Conservation (phyloP, 2,888 invertebrate genomes). For the Oscheius sp. region DNA sequence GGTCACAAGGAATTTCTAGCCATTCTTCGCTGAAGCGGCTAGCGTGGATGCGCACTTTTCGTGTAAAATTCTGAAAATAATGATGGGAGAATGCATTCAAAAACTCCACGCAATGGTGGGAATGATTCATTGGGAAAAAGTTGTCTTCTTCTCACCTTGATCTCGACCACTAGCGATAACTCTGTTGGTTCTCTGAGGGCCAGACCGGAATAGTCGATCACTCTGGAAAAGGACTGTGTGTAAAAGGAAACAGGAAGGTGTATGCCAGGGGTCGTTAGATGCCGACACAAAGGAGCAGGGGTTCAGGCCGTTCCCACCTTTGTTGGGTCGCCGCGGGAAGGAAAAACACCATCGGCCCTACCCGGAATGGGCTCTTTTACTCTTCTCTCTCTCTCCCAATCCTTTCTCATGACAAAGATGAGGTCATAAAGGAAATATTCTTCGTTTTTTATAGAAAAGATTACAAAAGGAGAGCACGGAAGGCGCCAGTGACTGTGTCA, state of each 20-base stretch:
- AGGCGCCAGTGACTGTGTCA: no score
- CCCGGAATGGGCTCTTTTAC: constrained; percentile 1
- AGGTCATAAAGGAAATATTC: no score
- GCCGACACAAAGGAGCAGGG: constrained; percentile 21
- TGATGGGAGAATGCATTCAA: no score
- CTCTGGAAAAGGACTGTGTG: constrained; percentile 40
- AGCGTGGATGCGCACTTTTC: constrained; percentile 32
- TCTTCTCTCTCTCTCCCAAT: no score
- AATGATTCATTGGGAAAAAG: constrained; percentile 6
- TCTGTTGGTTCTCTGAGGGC: constrained; percentile 44
- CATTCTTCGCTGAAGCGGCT: constrained; percentile 48
- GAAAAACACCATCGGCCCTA: neutral
- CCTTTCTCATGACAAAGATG: neutral
- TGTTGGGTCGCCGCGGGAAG: constrained; percentile 7
- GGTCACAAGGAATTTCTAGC: constrained; percentile 53
- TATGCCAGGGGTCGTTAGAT: neutral
- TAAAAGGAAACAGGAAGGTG: constrained; percentile 5
- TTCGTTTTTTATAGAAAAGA: no score
- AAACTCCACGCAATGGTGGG: neutral
- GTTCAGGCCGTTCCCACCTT: constrained; percentile 8
- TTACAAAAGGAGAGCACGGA: no score
- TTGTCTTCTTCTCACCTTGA: constrained; percentile 19
- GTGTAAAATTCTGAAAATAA: constrained; percentile 26
- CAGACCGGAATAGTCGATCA: constrained; percentile 54
- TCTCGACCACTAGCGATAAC: constrained; percentile 50